Conservation (phyloP, 1,140 invertebrate species). For the Acromyrmex heyeri region DNA sequence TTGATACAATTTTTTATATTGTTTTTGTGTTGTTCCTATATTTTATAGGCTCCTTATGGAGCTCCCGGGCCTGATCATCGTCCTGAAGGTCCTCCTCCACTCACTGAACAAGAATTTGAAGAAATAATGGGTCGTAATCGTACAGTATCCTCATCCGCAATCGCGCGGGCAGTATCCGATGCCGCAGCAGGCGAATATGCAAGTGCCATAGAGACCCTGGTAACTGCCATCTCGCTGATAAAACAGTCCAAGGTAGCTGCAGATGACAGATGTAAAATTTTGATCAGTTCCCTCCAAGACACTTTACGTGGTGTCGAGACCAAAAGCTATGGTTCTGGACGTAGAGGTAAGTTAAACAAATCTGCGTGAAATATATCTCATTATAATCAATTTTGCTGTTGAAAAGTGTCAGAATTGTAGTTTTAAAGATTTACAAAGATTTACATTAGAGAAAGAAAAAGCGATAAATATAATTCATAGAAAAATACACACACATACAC, state of each 20-base stretch:
- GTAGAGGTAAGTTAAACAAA: constrained; percentile 85
- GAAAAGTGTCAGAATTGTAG: not conserved
- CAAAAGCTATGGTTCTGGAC: constrained; percentile 95
- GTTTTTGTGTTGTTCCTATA: constrained; percentile 35
- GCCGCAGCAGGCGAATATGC: constrained; percentile 98
- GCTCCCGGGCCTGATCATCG: constrained; percentile 87
- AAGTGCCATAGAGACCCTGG: constrained; percentile 98
- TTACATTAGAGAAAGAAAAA: not conserved
- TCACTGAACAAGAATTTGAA: constrained; percentile 98
- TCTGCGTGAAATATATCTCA: not conserved
- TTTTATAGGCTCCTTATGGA: constrained; percentile 84
- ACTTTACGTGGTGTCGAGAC: constrained; percentile 98
- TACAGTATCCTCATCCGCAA: constrained; percentile 98
- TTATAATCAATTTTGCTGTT: not conserved
- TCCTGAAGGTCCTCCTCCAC: constrained; percentile 89
- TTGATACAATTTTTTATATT: not conserved
- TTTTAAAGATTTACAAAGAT: not conserved
- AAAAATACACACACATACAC: not conserved
- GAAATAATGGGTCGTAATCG: constrained; percentile 99
- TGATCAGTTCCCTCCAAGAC: constrained; percentile 98
- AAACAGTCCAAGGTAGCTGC: constrained; percentile 98
- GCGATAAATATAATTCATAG: constrained; percentile 10
- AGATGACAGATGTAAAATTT: constrained; percentile 99
- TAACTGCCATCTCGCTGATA: constrained; percentile 99
- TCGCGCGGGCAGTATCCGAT: constrained; percentile 98